A percentile compares a stretch with the other conserved stretches of the same genome.
These are phyloP conservation scores for Kradibia gibbosae DNA, from an alignment of 1,140 invertebrate species.

Conservation along the genomic window DNA sequence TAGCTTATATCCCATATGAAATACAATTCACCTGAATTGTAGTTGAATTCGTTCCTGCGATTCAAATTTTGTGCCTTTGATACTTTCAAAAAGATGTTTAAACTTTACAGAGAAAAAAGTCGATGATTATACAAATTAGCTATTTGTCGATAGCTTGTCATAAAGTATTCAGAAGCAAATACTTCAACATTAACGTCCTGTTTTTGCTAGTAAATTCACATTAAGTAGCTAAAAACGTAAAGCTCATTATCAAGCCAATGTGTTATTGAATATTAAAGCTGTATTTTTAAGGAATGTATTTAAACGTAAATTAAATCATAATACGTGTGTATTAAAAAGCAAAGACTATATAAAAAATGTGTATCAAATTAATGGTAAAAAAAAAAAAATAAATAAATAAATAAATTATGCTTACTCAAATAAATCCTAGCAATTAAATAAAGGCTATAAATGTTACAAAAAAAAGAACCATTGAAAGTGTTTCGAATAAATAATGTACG, in stretches of 20 bases:
- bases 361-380: too few relatives aligned
- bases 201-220: not conserved
- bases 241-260: not conserved
- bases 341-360: too few relatives aligned
- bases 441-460: too few relatives aligned
- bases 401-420: too few relatives aligned
- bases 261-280: not conserved
- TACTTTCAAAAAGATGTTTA: not conserved
- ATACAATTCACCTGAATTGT: not conserved
- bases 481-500: too few relatives aligned
- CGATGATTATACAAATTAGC: not conserved
- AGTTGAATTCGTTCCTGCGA: not conserved
- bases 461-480: too few relatives aligned
- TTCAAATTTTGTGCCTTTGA: not conserved
- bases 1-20: not conserved
- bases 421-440: too few relatives aligned
- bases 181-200: not conserved
- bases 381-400: too few relatives aligned
- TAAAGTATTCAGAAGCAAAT: not conserved
- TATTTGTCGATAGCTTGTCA: slow-evolving; percentile 3
- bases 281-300: too few relatives aligned
- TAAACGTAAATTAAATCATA: too few relatives aligned
- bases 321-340: too few relatives aligned
- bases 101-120: not conserved
- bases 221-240: not conserved